phyloP scores from a whole-genome alignment of 2,113 vertebrate genomes.

The Laticauda colubrina region DNA sequence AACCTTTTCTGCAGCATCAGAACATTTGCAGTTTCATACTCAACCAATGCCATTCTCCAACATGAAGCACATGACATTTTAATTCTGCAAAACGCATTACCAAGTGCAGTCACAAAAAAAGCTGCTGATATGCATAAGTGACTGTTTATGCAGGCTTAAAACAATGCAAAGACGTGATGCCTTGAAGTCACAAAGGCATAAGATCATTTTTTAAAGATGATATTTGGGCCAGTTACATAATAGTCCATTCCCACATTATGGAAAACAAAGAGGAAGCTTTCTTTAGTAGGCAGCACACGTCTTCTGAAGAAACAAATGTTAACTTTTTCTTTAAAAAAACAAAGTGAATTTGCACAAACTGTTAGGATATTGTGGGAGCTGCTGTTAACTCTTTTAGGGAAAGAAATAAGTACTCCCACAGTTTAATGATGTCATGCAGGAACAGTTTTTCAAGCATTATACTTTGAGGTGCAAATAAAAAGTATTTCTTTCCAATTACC shows the following conservation, averaged over 20 bases:
- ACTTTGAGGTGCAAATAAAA: background rate
- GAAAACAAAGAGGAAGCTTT: too few relatives aligned
- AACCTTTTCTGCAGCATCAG: background rate
- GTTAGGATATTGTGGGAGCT: background rate
- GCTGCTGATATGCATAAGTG: background rate
- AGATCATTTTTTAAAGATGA: background rate
- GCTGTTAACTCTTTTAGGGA: background rate
- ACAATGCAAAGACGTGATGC: background rate
- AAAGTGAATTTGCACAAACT: background rate
- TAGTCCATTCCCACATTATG: background rate
- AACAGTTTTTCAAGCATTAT: background rate
- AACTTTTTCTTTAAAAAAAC: background rate
- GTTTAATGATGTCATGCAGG: background rate
- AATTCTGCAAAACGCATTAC: background rate
- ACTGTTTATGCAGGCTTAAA: background rate
- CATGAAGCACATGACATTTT: background rate
- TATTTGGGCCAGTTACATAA: background rate
- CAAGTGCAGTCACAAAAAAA: background rate
- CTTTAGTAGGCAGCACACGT: background rate
- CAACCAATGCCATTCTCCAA: background rate
- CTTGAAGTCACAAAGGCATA: background rate
- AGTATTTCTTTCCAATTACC: background rate
- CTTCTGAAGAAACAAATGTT: background rate
- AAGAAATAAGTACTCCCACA: background rate
- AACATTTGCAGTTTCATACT: background rate